Evolutionary conservation across 2,888 invertebrate genomes (phyloP).

Genomic region (Sphinx pinastri): DNA sequence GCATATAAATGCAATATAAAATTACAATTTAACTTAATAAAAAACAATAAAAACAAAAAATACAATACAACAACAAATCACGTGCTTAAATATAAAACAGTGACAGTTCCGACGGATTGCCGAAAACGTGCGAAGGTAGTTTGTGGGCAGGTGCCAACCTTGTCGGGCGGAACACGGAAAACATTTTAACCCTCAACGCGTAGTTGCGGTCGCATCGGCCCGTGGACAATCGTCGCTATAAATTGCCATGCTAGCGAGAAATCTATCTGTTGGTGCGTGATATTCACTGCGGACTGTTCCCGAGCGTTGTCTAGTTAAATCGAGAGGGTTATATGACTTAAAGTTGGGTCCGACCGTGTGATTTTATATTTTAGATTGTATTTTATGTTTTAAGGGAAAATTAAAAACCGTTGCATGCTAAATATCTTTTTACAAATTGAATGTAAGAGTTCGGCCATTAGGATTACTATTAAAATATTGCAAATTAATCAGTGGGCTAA

Average conservation of each 20-base stretch:
- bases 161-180: slow-evolving; percentile 67
- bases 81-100: slow-evolving; percentile 5
- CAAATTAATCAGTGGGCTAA: too few species aligned
- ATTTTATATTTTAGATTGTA: neutral
- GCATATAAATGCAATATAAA: neutral
- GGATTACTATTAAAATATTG: too few species aligned
- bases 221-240: slow-evolving; percentile 31
- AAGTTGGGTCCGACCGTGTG: neutral
- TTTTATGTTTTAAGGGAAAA: neutral
- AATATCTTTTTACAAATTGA: too few species aligned
- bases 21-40: neutral
- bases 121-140: slow-evolving; percentile 10
- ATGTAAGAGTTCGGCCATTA: too few species aligned
- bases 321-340: neutral
- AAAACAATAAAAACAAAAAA: neutral
- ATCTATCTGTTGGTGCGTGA: slow-evolving; percentile 25
- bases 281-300: neutral
- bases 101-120: neutral
- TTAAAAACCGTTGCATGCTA: too few species aligned
- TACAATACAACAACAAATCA: neutral
- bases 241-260: slow-evolving; percentile 29
- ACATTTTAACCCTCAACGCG: slow-evolving; percentile 69
- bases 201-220: slow-evolving; percentile 57
- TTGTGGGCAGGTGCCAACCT: slow-evolving; percentile 55
- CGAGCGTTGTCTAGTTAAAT: neutral